Evolutionary conservation across 2,888 invertebrate species (phyloP), one percentile per base, ranked within the genome.

Genomic region (Eupithecia abbreviata): DNA sequence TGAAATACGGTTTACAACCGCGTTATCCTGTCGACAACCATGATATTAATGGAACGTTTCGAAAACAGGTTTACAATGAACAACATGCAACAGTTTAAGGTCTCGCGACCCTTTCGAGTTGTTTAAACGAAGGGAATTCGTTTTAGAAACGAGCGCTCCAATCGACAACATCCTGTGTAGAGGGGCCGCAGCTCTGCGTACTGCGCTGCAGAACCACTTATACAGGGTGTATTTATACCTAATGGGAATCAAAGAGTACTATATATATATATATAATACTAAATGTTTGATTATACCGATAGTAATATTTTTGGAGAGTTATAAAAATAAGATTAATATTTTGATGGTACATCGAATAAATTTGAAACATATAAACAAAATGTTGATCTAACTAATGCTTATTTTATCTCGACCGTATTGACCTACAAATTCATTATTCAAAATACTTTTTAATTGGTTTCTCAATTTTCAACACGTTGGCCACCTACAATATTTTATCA

Each of bases 401-500:
- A 49, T 43, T 15, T 18, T 62, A 62, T 62, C 41, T 55, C 58
- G 67, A 58, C 10, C n/a, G 4, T n/a, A 62, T 65, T 73, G 71
- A 73, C 71, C 76, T 55, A 77, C 45, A 77, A 71, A 73, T 18
- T 73, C 71, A 77, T 73, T 76, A 73, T 30, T 43, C 69, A 65
- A 76, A 58, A 71, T 66, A 58, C 15, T 67, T 71, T 73, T 71
- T 73, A 67, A 73, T 77, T 30, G 71, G n/a, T 71, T 76, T 51
- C 42, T 65, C 10, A 45, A 75, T 73, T 77, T 51, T 43, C 18
- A 62, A 49, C 47, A 74, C 42, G 67, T 67, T 66, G 13, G 65
- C 13, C 7, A 9, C 15, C 67, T 15, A 67, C 67, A 67, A 43
- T 10, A 4, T n/a, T n/a, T 43, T 68, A 12, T 45, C 9, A 43